Base-by-base conservation (phyloP, 2,797 vertebrate species). In the Peromyscus attwateri region DNA sequence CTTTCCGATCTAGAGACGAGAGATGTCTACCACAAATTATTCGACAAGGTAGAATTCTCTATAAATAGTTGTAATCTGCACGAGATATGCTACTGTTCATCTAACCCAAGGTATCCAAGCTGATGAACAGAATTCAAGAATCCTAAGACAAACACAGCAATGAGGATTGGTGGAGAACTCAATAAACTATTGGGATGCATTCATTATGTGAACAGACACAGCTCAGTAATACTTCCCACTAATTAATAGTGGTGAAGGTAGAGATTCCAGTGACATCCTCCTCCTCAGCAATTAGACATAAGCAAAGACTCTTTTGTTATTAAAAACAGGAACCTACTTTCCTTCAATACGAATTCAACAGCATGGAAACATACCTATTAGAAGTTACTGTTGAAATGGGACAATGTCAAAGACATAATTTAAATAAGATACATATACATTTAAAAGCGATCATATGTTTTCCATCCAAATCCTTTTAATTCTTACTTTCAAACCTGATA, bases 1-100 rank as follows among this genome's bases (percentile, higher is more conserved):
- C 97, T 95, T 92, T 77, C 49, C 89, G 87, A 92, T 97, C 95
- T 95, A 96, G 92, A 96, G 95, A 88, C 85, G 93, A 31, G 37
- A 94, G 77, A 91, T 46, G 95, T 71, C 94, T 88, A 70, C 68
- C 77, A 96, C 71, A 87, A 93, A 92, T 89, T 89, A 95, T 94
- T 96, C 97, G 96, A 87, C 27, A 73, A 81, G 73, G 46, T 60
- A 95, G 80, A 87, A 96, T 81, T 83, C n/a, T 64, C 62, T 60
- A 84, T 55, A 96, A 70, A 89, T 11, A 92, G 43, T 7, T 76
- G 43, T 16, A 87, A 60, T 84, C 96, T 70, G 76, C 88, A 88
- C 85, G 80, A 95, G 91, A 46, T 43, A 57, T 25, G 13, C 68
- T 68, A 62, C 66, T 79, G 31, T 90, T 68, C 94, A 97, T 92